These are phyloP conservation scores for Tachina fera DNA, from an alignment of 2,888 invertebrate genomes.

Conservation along the genomic window DNA sequence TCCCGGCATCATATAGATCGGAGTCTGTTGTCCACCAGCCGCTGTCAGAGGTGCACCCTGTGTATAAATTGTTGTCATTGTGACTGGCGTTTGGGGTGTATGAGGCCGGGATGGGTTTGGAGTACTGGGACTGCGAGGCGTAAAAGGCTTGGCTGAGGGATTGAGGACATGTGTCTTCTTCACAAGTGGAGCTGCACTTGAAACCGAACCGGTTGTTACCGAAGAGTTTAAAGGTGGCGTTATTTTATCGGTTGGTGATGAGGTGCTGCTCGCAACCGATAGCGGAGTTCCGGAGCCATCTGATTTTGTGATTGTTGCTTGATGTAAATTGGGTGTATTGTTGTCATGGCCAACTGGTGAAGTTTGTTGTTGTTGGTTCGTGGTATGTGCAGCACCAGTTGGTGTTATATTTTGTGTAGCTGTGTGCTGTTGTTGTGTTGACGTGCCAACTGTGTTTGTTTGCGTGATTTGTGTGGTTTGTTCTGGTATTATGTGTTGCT, in stretches of 20 bases:
- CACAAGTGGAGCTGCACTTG: slow-evolving; percentile 72
- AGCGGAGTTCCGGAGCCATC: slow-evolving; percentile 71
- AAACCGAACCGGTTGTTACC: slow-evolving; percentile 74
- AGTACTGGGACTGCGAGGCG: slow-evolving; percentile 88
- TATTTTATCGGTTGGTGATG: slow-evolving; percentile 52
- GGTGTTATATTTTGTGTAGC: too few species aligned
- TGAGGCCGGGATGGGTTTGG: slow-evolving; percentile 89
- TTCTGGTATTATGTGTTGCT: slow-evolving; percentile 72
- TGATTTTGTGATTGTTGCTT: slow-evolving; percentile 72
- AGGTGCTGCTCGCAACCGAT: slow-evolving; percentile 66
- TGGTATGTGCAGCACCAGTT: slow-evolving; percentile 23
- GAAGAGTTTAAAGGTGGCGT: slow-evolving; percentile 50
- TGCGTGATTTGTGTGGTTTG: slow-evolving; percentile 69
- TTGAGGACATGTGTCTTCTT: slow-evolving; percentile 90
- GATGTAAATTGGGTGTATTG: slow-evolving; percentile 7
- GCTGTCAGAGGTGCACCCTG: slow-evolving; percentile 79
- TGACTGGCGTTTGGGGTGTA: slow-evolving; percentile 91
- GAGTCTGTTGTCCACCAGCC: slow-evolving; percentile 79
- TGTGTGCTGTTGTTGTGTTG: slow-evolving; percentile 46
- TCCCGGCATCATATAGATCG: slow-evolving; percentile 81
- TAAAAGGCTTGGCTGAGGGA: slow-evolving; percentile 94
- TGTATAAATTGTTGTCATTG: slow-evolving; percentile 79
- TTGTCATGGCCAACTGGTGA: slow-evolving; percentile 39
- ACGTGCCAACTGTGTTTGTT: slow-evolving; percentile 53
- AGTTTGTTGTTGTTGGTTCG: slow-evolving; percentile 75